Conservation (phyloP, 2,797 vertebrate genomes). For the Pogonophryne albipinna region DNA sequence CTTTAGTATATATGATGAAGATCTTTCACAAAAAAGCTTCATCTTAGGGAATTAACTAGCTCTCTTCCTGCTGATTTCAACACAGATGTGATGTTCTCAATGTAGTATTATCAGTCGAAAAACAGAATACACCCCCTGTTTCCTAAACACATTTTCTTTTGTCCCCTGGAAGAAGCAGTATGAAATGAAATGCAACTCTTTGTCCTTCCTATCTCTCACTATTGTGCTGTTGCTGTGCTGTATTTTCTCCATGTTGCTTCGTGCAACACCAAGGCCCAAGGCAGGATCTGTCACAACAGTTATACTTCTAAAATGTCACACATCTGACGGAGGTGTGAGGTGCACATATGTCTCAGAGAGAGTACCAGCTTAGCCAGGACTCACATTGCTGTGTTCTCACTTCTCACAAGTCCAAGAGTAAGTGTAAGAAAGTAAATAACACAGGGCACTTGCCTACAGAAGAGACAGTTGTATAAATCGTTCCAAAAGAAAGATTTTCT, state of each 20-base stretch:
- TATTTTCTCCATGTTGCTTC: slow-evolving; percentile 50
- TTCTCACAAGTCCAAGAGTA: slow-evolving; percentile 30
- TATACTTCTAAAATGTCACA: slow-evolving; percentile 72
- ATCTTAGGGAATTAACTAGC: slow-evolving; percentile 36
- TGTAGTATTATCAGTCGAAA: too few species aligned
- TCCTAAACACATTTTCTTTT: too few species aligned
- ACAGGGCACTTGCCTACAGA: not conserved
- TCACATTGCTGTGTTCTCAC: slow-evolving; percentile 52
- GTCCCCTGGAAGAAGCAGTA: slow-evolving; percentile 3
- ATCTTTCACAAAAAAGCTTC: slow-evolving; percentile 39
- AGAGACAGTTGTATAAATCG: not conserved
- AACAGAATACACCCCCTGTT: too few species aligned
- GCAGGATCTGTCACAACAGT: slow-evolving; percentile 70
- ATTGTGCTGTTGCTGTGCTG: slow-evolving; percentile 22
- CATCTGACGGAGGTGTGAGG: slow-evolving; percentile 65
- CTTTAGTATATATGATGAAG: slow-evolving; percentile 21
- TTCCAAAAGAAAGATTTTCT: not conserved
- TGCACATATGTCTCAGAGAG: slow-evolving; percentile 69
- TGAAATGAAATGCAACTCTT: slow-evolving; percentile 32
- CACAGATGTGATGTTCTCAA: too few species aligned
- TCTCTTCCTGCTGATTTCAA: too few species aligned
- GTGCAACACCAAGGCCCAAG: slow-evolving; percentile 55
- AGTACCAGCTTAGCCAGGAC: slow-evolving; percentile 44
- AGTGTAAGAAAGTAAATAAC: slow-evolving; percentile 23
- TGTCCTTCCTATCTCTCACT: slow-evolving; percentile 25